These are phyloP conservation scores for Gastrophryne carolinensis DNA, from an alignment of 2,797 vertebrate genomes.

Conservation along the genomic window DNA sequence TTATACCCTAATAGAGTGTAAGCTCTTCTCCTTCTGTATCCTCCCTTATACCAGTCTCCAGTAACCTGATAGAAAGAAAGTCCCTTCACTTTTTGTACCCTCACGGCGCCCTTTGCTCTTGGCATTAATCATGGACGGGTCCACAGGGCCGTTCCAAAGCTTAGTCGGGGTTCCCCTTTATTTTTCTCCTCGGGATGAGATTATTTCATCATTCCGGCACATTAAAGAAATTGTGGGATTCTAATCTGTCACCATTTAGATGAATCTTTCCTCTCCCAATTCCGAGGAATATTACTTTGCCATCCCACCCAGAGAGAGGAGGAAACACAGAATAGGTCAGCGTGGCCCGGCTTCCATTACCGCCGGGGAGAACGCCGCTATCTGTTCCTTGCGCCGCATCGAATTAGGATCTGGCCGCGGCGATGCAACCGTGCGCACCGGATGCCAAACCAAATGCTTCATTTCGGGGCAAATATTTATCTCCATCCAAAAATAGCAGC, in stretches of 20 bases:
- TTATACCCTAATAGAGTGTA: too few species aligned
- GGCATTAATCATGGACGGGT: too few species aligned
- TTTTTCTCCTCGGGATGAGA: not conserved
- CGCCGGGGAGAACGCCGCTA: slow-evolving; percentile 25
- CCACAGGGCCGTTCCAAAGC: too few species aligned
- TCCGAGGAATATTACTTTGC: slow-evolving; percentile 40
- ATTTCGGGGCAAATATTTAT: slow-evolving; percentile 36
- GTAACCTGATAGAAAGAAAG: too few species aligned
- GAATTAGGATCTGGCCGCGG: slow-evolving; percentile 35
- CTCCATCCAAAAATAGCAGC: not conserved
- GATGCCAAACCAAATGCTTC: slow-evolving; percentile 6
- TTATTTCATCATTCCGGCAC: not conserved
- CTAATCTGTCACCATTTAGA: slow-evolving; percentile 13
- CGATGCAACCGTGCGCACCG: not conserved
- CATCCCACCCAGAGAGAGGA: slow-evolving; percentile 20
- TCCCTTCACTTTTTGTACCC: too few species aligned
- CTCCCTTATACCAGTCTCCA: too few species aligned
- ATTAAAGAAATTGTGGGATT: not conserved
- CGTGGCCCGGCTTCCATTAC: slow-evolving; percentile 30
- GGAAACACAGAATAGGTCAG: slow-evolving; percentile 46
- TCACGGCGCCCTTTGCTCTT: too few species aligned
- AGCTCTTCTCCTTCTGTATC: too few species aligned
- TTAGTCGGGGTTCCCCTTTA: not conserved
- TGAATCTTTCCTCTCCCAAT: slow-evolving; percentile 16
- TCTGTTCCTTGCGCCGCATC: slow-evolving; percentile 31